These are phyloP conservation scores for Leucophenga montana DNA, from an alignment of 2,888 invertebrate species.

Conservation along the genomic window DNA sequence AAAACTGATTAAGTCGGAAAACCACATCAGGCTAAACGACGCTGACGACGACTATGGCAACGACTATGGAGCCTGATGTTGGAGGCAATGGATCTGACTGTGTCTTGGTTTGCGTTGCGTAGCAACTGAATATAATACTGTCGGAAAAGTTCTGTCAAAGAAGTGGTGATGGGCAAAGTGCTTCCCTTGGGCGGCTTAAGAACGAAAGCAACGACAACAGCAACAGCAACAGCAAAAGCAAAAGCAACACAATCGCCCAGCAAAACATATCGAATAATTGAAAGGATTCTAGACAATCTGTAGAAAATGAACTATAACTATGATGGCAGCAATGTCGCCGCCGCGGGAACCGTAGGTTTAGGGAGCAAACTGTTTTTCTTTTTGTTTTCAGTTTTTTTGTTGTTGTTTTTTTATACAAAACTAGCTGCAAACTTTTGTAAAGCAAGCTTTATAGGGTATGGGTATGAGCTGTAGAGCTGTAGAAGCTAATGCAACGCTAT, in stretches of 20 bases:
- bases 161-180: too few species aligned
- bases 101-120: not conserved
- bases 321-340: slow-evolving; percentile 11
- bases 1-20: slow-evolving; percentile 66
- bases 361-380: not conserved
- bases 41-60: slow-evolving; percentile 50
- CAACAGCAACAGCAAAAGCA: not conserved
- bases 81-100: not conserved
- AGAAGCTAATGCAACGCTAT: too few species aligned
- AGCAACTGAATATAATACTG: too few species aligned
- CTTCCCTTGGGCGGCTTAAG: not conserved
- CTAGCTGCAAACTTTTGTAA: too few species aligned
- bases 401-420: not conserved
- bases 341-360: not conserved
- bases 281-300: slow-evolving; percentile 58
- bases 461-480: too few species aligned
- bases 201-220: slow-evolving; percentile 30
- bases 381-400: not conserved
- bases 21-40: slow-evolving; percentile 66
- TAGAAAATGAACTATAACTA: slow-evolving; percentile 39
- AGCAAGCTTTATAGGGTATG: too few species aligned
- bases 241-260: slow-evolving; percentile 28
- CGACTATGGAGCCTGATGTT: not conserved
- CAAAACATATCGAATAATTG: slow-evolving; percentile 60
- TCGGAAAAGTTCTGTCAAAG: too few species aligned